These are phyloP conservation scores for Teleogryllus occipitalis DNA, from an alignment of 1,140 invertebrate genomes.

Conservation along the genomic window DNA sequence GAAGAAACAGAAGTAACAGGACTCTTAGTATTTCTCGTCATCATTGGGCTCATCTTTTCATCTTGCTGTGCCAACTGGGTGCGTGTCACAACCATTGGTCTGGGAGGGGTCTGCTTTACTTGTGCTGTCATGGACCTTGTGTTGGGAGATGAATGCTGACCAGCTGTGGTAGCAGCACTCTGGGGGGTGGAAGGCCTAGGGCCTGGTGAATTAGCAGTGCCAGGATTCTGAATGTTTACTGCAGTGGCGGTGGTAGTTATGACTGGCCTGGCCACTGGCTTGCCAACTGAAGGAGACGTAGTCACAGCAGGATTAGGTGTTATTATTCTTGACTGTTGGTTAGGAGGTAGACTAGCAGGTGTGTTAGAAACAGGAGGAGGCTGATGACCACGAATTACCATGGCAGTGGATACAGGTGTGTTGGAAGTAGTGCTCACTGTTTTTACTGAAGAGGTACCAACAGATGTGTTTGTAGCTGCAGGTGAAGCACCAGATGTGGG, in stretches of 20 bases:
- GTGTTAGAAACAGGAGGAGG: background rate
- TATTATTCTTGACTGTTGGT: slow-evolving; percentile 6
- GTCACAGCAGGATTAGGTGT: slow-evolving; percentile 6
- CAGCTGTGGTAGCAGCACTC: background rate
- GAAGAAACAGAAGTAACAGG: slow-evolving; percentile 26
- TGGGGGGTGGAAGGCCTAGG: background rate
- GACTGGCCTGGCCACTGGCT: background rate
- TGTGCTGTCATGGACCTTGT: background rate
- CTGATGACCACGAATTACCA: slow-evolving; percentile 2
- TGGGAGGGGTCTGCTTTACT: slow-evolving; percentile 37
- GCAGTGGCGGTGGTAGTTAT: slow-evolving; percentile 17
- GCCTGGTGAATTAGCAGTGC: background rate
- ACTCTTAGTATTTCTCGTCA: slow-evolving; percentile 32
- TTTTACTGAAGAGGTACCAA: background rate
- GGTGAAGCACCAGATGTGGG: slow-evolving; percentile 12
- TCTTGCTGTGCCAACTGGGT: slow-evolving; percentile 32
- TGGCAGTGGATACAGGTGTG: background rate
- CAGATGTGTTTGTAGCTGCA: background rate
- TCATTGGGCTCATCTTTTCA: background rate
- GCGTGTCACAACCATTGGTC: slow-evolving; percentile 37
- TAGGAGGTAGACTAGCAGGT: slow-evolving; percentile 5
- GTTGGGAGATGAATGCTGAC: background rate
- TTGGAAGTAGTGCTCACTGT: slow-evolving; percentile 1
- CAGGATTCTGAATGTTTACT: slow-evolving; percentile 7
- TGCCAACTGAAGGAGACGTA: slow-evolving; percentile 6